These are phyloP conservation scores for Trichogramma pretiosum DNA, from an alignment of 1,140 invertebrate species.

Conservation along the genomic window DNA sequence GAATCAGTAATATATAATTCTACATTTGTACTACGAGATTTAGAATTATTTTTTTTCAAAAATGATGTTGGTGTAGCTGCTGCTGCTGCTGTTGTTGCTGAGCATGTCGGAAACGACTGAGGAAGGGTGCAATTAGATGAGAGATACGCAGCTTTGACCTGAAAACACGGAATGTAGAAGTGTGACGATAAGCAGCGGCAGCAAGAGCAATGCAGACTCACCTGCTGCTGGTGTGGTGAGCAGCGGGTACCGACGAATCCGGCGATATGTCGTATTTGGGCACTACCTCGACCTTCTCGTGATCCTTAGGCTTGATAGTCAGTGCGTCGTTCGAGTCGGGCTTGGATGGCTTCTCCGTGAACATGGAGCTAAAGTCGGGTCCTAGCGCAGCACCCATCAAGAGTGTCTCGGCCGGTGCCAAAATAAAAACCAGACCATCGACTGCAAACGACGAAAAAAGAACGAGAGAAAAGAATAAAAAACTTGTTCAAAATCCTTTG, in stretches of 20 bases:
- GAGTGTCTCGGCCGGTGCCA: slow-evolving; percentile 52
- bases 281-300: not conserved
- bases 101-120: slow-evolving; percentile 23
- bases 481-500: not conserved
- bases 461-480: not conserved
- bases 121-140: slow-evolving; percentile 31
- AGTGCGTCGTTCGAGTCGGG: slow-evolving; percentile 16
- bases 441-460: too few species aligned
- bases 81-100: not conserved
- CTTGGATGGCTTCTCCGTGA: slow-evolving; percentile 13
- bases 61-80: not conserved
- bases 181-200: not conserved
- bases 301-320: not conserved
- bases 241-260: too few species aligned
- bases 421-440: slow-evolving; percentile 54
- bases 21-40: too few species aligned
- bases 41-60: not conserved
- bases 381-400: slow-evolving; percentile 26
- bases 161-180: too few species aligned
- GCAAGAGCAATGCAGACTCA: not conserved
- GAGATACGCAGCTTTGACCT: slow-evolving; percentile 29
- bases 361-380: slow-evolving; percentile 7
- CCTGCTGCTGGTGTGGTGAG: not conserved
- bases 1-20: too few species aligned
- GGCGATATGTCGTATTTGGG: too few species aligned